Percentiles rank a stretch among this genome's conserved stretches.
These are phyloP conservation scores for Pedionomus torquatus DNA, from an alignment of 2,113 vertebrate species.

Conservation along the genomic window DNA sequence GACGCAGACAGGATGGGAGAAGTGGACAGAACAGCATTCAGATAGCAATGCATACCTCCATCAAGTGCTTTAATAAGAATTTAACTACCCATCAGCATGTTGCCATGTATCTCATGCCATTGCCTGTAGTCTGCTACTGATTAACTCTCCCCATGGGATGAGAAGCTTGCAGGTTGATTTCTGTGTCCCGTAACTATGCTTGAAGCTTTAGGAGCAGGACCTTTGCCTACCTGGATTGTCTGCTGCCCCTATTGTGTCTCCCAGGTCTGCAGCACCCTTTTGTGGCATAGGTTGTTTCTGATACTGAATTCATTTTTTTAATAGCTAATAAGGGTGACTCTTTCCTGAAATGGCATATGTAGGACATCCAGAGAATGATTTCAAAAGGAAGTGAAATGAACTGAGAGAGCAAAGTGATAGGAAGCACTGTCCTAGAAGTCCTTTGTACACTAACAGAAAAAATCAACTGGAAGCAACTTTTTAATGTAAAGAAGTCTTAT, in stretches of 20 bases:
- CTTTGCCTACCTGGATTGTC: not conserved
- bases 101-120: not conserved
- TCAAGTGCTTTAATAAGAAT: not conserved
- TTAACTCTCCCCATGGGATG: not conserved
- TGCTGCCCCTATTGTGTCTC: not conserved
- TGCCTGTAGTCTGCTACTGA: not conserved
- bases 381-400: not conserved
- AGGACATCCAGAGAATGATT: not conserved
- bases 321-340: not conserved
- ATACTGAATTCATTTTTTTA: not conserved
- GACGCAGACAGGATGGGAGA: not conserved
- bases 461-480: not conserved
- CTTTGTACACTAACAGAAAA: not conserved
- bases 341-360: not conserved
- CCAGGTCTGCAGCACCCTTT: not conserved
- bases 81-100: not conserved
- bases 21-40: not conserved
- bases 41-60: not conserved
- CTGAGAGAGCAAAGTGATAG: not conserved
- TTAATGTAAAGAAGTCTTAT: not conserved
- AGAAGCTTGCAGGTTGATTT: not conserved
- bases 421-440: not conserved
- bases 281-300: not conserved
- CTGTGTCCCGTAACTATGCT: not conserved
- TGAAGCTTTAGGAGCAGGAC: not conserved